Percentiles rank a stretch among this genome's conserved stretches.
Conservation (phyloP, 2,888 invertebrate species). For the Gisinianus flammeolus region DNA sequence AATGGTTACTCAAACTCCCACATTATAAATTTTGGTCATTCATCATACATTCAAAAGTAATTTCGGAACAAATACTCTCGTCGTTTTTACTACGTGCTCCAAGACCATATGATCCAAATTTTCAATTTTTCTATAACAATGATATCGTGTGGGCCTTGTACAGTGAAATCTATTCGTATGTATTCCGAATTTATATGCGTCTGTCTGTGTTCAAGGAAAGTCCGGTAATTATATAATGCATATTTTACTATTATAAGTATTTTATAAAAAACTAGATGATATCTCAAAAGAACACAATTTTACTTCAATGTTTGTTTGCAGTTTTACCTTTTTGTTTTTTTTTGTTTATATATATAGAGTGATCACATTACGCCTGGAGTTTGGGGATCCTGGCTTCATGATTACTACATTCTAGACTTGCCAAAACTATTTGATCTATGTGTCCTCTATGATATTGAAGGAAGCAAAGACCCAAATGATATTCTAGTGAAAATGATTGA, state of each 20-base stretch:
- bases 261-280: too few species aligned
- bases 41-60: conserved; percentile 70
- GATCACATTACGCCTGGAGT: conserved; percentile 71
- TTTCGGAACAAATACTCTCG: conserved; percentile 69
- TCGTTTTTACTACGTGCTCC: conserved; percentile 78
- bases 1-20: conserved; percentile 71
- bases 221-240: conserved; percentile 64
- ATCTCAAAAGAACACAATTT: too few species aligned
- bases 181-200: conserved; percentile 76
- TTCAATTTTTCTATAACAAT: conserved; percentile 61
- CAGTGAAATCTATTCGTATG: conserved; percentile 65
- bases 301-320: neutral
- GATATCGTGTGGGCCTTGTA: conserved; percentile 67
- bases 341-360: conserved; percentile 55
- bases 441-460: conserved; percentile 74
- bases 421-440: conserved; percentile 81
- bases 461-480: conserved; percentile 68
- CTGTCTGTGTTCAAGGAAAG: conserved; percentile 80
- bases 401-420: conserved; percentile 81
- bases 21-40: conserved; percentile 71
- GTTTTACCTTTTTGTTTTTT: neutral
- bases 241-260: conserved; percentile 21
- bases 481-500: conserved; percentile 70
- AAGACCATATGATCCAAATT: conserved; percentile 69
- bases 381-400: conserved; percentile 75